Base-by-base conservation (phyloP, 1,140 invertebrate genomes). In the Caerostris extrusa region DNA sequence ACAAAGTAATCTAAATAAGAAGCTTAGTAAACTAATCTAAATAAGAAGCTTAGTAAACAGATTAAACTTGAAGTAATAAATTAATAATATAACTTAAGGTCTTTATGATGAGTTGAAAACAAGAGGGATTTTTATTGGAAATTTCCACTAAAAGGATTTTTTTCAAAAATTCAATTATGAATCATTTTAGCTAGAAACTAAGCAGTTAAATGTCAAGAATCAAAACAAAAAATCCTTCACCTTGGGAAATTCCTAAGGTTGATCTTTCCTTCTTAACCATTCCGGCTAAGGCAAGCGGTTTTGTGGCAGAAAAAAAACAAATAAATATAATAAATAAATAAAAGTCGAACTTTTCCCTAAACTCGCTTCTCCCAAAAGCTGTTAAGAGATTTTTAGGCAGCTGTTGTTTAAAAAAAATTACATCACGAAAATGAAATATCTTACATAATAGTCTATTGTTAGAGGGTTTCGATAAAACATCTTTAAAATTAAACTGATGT, bases 181-280 rank as follows among this genome's bases (percentile, higher is more conserved):
- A 34, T 34, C 34, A 1, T 0, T 34, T 34, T 34, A 34, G 34
- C 34, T 34, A 34, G 34, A 34, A 34, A 34, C 34, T 34, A 34
- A 2, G 34, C 34, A 34, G 34, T 34, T 34, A 69, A 69, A 69
- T 34, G 19, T 34, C 69, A 71, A 34, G 19, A 71, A 19, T 7
- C 0, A 10, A 19, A 50, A 50, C 19, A 71, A 77, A 50, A 53
- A 77, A 50, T 77, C 69, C 69, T 77, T 77, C 69, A 77, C 69
- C 69, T 77, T 77, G 69, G 34, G 12, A 77, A 77, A 77, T 4
- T 34, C 10, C 12, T 53, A 7, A 12, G 19, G 50, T 10, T 4
- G 69, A 53, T 77, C 69, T 10, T 77, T 77, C 50, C 34, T 34
- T 34, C 69, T 77, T 77, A 77, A 77, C 69, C 69, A 50, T 77